Evolutionary conservation across 1,140 invertebrate genomes (phyloP), one percentile per base, ranked within the genome.

Genomic region (Chymomyza costata): DNA sequence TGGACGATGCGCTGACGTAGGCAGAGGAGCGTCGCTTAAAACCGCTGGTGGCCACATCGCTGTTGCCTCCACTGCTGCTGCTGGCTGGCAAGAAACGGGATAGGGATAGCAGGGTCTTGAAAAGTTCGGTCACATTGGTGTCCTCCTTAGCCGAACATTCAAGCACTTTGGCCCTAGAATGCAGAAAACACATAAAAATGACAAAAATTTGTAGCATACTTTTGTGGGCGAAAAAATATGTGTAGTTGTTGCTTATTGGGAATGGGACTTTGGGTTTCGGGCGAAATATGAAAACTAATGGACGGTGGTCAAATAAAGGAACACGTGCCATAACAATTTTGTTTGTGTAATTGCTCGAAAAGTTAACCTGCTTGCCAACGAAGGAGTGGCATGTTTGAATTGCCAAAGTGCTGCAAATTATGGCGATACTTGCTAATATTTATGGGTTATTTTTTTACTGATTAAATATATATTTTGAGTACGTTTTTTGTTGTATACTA

Each of bases 81-180:
- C 88, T 88, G 1, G 87, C 85, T 2, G 88, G 87, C 30, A 92
- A 85, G 31, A 92, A 91, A 67, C 89, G 89, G 1, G 92, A 92
- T 8, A 93, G 85, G 1, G 90, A 90, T 38, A 93, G 86, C 83
- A 93, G 91, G 55, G 88, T 90, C 60, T 91, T 90, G 80, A 93
- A 93, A 34, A 94, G 88, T 55, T 94, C 93, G 70, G 90, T 91
- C 47, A 94, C 89, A 82, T 93, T 93, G 65, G 89, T 88, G 76
- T 93, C 91, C 57, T 93, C 92, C 82, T 94, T 94, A 2, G 93
- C 93, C 1, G 93, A 94, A 67, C 93, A 94, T 82, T 95, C 93
- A 65, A 94, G 88, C 10, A 94, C 89, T 83, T 93, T 93, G 31
- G 90, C 91, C 66, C 92, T 91, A 84, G 2, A 85, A 58, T 6